Percentiles rank a stretch among this genome's conserved stretches.
Conservation (phyloP, 1,140 invertebrate genomes). For the Formica selysi region DNA sequence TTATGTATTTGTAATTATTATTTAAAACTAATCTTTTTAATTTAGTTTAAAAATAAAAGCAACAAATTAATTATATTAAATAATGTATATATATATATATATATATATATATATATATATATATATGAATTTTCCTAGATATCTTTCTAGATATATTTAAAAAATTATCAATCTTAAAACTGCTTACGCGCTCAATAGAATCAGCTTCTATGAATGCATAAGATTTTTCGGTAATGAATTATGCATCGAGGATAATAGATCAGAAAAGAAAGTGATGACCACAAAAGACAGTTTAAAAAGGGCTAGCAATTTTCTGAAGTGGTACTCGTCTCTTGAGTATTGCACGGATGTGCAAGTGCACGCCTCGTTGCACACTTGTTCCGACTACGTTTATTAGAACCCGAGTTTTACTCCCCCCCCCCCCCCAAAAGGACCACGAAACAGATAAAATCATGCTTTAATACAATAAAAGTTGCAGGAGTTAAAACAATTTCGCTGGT, state of each 20-base stretch:
- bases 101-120: no score
- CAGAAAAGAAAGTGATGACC: conserved; percentile 31
- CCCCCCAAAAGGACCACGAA: background rate
- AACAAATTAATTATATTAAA: background rate
- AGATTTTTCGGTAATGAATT: conserved; percentile 38
- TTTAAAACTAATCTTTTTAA: background rate
- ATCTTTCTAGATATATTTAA: background rate
- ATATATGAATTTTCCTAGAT: background rate
- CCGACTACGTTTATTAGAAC: conserved; percentile 31
- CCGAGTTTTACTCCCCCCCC: background rate
- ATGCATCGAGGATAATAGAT: conserved; percentile 51
- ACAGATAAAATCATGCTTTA: background rate
- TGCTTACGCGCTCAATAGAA: background rate
- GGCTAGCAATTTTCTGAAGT: conserved; percentile 56
- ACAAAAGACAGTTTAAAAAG: conserved; percentile 24
- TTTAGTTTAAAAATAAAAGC: background rate
- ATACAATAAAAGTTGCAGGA: background rate
- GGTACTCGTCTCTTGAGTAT: conserved; percentile 31
- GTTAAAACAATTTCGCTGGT: background rate
- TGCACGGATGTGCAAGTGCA: conserved; percentile 21
- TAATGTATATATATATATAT: background rate
- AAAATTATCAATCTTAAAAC: conserved; percentile 8
- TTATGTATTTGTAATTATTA: no score
- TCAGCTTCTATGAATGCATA: background rate
- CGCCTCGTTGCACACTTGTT: conserved; percentile 34